These are phyloP conservation scores for Equus quagga DNA, from an alignment of 2,113 vertebrate genomes.

Conservation along the genomic window DNA sequence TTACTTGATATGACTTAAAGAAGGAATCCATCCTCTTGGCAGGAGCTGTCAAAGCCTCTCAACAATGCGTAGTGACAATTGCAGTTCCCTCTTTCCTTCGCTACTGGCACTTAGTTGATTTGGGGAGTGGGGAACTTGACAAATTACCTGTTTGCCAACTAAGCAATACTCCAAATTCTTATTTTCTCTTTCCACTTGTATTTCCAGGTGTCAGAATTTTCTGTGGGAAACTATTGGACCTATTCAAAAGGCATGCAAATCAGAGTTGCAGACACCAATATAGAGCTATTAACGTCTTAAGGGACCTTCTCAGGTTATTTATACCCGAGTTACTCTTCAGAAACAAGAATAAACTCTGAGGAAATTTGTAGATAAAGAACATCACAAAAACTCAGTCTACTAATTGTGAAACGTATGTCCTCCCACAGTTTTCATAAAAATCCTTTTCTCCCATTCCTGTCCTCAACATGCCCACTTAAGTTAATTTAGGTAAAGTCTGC, in stretches of 20 bases:
- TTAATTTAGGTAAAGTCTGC: slow-evolving; percentile 58
- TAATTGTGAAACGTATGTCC: neutral
- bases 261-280: neutral
- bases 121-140: slow-evolving; percentile 71
- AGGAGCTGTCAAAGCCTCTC: slow-evolving; percentile 63
- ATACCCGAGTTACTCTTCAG: slow-evolving; percentile 9
- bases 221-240: slow-evolving; percentile 28
- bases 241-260: slow-evolving; percentile 28
- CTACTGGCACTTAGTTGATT: slow-evolving; percentile 77
- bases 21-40: neutral
- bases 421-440: neutral
- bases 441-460: neutral
- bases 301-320: slow-evolving; percentile 1
- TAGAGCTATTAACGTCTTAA: neutral
- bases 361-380: neutral
- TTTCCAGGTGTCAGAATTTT: slow-evolving; percentile 36
- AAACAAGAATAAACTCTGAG: neutral
- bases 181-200: neutral
- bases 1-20: slow-evolving; percentile 55
- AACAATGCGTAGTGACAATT: slow-evolving; percentile 65
- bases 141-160: slow-evolving; percentile 79
- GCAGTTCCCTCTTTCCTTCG: slow-evolving; percentile 75
- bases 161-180: slow-evolving; percentile 52
- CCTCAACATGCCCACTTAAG: neutral
- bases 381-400: neutral